Percentiles rank a stretch among this genome's conserved stretches.
phyloP scores from a whole-genome alignment of 2,797 vertebrate genomes.

The Lycodopsis pacificus region DNA sequence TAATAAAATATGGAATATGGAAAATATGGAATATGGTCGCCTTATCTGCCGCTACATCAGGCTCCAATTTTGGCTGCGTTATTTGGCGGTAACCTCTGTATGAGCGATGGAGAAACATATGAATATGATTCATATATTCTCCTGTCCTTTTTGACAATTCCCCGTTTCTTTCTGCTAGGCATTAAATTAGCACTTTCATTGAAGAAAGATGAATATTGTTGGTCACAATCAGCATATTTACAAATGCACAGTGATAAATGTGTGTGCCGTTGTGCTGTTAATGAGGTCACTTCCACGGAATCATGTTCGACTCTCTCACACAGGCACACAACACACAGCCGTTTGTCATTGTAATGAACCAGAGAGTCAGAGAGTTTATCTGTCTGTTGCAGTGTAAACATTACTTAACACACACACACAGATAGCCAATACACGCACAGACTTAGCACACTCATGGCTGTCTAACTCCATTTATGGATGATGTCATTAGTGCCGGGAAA shows the following conservation, averaged over 20 bases:
- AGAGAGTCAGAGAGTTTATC: constrained; percentile 53
- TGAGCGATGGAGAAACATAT: too few species aligned
- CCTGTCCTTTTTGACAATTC: too few species aligned
- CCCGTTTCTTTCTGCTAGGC: too few species aligned
- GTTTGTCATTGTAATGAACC: constrained; percentile 66
- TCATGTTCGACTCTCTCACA: constrained; percentile 3
- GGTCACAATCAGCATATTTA: not conserved
- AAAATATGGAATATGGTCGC: too few species aligned
- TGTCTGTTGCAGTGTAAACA: constrained; percentile 49
- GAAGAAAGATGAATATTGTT: not conserved
- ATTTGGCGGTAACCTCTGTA: too few species aligned
- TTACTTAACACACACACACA: constrained; percentile 33
- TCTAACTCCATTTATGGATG: constrained; percentile 46
- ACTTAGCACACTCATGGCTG: constrained; percentile 28
- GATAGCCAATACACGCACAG: constrained; percentile 26
- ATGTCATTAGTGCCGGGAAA: constrained; percentile 49
- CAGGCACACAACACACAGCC: not conserved
- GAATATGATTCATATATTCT: too few species aligned
- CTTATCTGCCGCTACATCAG: too few species aligned
- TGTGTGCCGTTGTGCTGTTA: not conserved
- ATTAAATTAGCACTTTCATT: not conserved
- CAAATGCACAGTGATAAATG: constrained; percentile 24
- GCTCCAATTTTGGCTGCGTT: too few species aligned
- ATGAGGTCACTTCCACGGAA: constrained; percentile 21
- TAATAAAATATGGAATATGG: too few species aligned